These are phyloP conservation scores for Tortricodes alternella DNA, from an alignment of 2,888 invertebrate genomes.

Conservation along the genomic window DNA sequence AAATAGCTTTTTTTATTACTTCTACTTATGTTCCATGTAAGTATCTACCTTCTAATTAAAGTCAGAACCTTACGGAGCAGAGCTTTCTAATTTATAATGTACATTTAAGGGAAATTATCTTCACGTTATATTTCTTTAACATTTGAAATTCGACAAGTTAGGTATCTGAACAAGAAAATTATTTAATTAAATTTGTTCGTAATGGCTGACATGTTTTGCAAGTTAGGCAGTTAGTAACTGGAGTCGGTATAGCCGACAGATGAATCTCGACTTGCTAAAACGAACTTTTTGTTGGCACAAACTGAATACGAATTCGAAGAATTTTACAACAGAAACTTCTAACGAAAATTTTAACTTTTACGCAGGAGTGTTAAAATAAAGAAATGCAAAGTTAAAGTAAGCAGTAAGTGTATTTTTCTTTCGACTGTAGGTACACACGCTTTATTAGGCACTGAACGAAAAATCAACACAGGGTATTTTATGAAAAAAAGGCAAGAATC, in stretches of 20 bases:
- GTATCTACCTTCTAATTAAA: slow-evolving; percentile 8
- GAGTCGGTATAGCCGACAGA: background rate
- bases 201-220: slow-evolving; percentile 5
- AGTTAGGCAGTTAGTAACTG: slow-evolving; percentile 6
- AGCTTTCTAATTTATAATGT: slow-evolving; percentile 3
- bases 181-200: slow-evolving; percentile 23
- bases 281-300: background rate
- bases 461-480: no score
- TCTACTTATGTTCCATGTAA: background rate
- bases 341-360: background rate
- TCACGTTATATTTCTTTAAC: slow-evolving; percentile 3
- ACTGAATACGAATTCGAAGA: background rate
- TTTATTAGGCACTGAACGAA: no score
- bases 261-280: background rate
- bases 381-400: background rate
- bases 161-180: slow-evolving; percentile 16
- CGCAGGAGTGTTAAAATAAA: background rate
- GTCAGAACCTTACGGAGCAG: background rate
- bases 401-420: background rate
- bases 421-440: background rate
- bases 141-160: slow-evolving; percentile 10
- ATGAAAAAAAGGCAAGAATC: no score
- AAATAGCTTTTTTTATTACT: background rate
- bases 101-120: slow-evolving; percentile 4
- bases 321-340: background rate